Percentiles rank a stretch among this genome's conserved stretches.
These are phyloP conservation scores for Chroicocephalus ridibundus DNA, from an alignment of 2,113 vertebrate genomes.

Conservation along the genomic window DNA sequence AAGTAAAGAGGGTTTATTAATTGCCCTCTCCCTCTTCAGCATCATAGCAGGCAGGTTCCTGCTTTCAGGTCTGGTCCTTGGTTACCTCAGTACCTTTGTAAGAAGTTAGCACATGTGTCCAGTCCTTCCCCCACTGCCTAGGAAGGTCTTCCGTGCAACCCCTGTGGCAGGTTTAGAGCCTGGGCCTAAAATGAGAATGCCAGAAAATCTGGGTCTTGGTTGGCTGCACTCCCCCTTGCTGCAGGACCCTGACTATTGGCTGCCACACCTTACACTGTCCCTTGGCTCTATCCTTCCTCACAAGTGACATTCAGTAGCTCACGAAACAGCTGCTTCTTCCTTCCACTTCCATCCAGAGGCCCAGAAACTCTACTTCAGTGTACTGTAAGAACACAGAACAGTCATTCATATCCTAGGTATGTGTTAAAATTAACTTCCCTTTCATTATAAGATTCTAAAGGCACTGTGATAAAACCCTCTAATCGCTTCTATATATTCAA, in stretches of 20 bases:
- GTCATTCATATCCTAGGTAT: background rate
- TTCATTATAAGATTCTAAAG: background rate
- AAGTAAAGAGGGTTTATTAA: background rate
- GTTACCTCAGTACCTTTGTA: background rate
- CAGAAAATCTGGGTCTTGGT: background rate
- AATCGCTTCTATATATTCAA: background rate
- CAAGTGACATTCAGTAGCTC: background rate
- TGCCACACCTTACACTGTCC: background rate
- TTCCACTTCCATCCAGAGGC: background rate
- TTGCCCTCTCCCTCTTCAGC: background rate
- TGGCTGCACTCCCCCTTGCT: fast-evolving
- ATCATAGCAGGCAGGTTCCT: background rate
- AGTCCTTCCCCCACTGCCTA: background rate
- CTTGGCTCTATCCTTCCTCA: background rate
- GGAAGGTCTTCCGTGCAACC: background rate
- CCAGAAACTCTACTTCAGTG: background rate
- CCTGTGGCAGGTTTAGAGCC: background rate
- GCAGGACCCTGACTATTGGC: background rate
- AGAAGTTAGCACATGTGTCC: background rate
- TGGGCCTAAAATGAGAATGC: background rate
- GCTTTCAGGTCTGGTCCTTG: background rate
- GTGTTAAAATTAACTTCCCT: background rate
- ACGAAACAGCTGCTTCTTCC: background rate
- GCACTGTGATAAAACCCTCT: background rate
- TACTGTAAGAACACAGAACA: background rate